Conservation (phyloP, 2,113 vertebrate genomes). For the Trinectes maculatus region DNA sequence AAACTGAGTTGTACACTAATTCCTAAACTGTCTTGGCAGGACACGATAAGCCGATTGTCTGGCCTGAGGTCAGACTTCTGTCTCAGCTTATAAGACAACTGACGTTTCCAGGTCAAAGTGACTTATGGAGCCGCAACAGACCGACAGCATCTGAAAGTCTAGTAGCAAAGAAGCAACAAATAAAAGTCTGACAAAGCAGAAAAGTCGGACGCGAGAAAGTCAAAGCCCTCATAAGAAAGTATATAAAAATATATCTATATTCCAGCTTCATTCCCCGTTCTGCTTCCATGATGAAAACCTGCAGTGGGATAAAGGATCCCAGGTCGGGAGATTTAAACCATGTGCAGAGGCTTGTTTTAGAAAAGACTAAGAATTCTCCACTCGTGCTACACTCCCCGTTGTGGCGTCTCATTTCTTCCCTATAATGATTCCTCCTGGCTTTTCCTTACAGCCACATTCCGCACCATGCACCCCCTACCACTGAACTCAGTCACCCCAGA, state of each 20-base stretch:
- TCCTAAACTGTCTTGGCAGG: neutral
- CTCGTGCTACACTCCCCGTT: constrained; percentile 44
- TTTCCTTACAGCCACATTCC: constrained; percentile 74
- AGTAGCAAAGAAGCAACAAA: neutral
- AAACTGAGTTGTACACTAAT: neutral
- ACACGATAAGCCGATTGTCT: constrained; percentile 4
- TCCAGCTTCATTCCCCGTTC: neutral
- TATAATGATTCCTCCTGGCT: constrained; percentile 74
- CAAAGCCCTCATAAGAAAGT: neutral
- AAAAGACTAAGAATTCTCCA: constrained; percentile 37
- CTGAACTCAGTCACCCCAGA: constrained; percentile 76
- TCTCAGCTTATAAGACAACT: constrained; percentile 6
- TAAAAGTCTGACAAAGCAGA: no score
- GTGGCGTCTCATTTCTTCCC: constrained; percentile 63
- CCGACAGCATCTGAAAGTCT: neutral
- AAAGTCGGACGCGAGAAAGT: no score
- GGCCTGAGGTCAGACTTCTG: constrained; percentile 18
- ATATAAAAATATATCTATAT: neutral
- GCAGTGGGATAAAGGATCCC: constrained; percentile 22
- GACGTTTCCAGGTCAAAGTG: constrained; percentile 45
- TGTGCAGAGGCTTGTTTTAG: constrained; percentile 33
- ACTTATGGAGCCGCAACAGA: neutral
- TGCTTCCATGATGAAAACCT: neutral
- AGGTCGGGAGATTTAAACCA: constrained; percentile 43
- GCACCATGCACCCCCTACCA: constrained; percentile 63